A percentile compares a stretch with the other conserved stretches of the same genome.
These are phyloP conservation scores for Cremastobaeus sp. DNA, from an alignment of 2,888 invertebrate genomes.

Conservation along the genomic window DNA sequence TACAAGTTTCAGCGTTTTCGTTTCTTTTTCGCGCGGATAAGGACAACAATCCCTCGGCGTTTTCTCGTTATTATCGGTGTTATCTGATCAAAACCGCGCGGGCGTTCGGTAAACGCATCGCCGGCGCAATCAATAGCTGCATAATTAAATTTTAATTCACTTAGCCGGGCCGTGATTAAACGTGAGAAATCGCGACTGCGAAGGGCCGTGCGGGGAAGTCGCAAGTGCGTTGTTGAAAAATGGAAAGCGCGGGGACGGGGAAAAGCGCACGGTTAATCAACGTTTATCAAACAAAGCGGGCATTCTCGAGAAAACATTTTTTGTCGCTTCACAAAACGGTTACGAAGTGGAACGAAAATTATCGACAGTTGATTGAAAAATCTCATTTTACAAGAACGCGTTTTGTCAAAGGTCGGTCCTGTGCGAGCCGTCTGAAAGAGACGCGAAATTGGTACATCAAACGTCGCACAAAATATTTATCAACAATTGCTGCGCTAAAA, in stretches of 20 bases:
- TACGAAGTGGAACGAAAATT: constrained; percentile 54
- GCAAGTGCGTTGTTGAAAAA: constrained; percentile 37
- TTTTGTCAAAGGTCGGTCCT: constrained; percentile 46
- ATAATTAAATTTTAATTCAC: constrained; percentile 58
- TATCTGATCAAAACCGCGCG: constrained; percentile 33
- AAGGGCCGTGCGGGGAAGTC: constrained; percentile 39
- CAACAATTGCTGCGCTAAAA: constrained; percentile 49
- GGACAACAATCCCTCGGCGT: constrained; percentile 31
- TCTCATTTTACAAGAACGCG: constrained; percentile 56
- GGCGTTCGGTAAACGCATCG: constrained; percentile 42
- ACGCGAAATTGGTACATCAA: constrained; percentile 55
- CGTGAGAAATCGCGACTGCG: constrained; percentile 42
- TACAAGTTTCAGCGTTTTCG: constrained; percentile 31
- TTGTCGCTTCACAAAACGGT: constrained; percentile 51
- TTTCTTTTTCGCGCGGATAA: constrained; percentile 40
- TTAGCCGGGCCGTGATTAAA: constrained; percentile 45
- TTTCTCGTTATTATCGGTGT: constrained; percentile 35
- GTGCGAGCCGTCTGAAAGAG: constrained; percentile 49
- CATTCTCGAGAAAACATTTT: constrained; percentile 57
- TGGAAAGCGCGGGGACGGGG: constrained; percentile 35
- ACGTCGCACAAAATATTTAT: constrained; percentile 57
- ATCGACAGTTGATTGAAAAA: constrained; percentile 60
- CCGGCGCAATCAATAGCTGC: constrained; percentile 50
- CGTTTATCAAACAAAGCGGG: constrained; percentile 55
- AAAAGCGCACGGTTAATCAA: constrained; percentile 58